Evolutionary conservation across 92 coral and sea anemone genomes (phyloP).

Genomic region (Galaxea fascicularis): DNA sequence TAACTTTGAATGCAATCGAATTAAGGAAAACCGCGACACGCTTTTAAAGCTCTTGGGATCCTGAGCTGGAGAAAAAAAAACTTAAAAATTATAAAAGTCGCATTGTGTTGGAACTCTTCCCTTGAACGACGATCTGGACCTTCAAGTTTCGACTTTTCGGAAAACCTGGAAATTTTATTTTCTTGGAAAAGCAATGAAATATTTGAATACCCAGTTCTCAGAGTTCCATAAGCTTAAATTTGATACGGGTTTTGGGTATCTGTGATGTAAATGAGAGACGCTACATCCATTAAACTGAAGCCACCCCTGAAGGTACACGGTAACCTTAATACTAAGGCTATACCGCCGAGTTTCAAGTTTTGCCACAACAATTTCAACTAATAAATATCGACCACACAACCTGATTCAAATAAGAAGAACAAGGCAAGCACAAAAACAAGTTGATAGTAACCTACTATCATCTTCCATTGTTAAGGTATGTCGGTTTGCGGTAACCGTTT

Average conservation of each 20-base stretch:
- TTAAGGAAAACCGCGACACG: conserved; percentile 12
- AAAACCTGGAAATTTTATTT: background rate
- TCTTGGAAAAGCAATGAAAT: conserved; percentile 18
- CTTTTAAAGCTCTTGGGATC: background rate
- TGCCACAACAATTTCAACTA: too few relatives aligned
- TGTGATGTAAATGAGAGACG: conserved; percentile 5
- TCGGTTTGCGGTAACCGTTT: too few relatives aligned
- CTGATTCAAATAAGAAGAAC: too few relatives aligned
- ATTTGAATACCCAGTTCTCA: conserved; percentile 21
- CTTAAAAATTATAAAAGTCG: background rate
- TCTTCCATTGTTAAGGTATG: too few relatives aligned
- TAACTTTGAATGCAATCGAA: conserved; percentile 28
- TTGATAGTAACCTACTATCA: too few relatives aligned
- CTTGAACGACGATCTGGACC: background rate
- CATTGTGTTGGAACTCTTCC: conserved; percentile 17
- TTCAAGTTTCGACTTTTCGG: conserved; percentile 13
- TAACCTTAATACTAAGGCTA: too few relatives aligned
- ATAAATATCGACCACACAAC: too few relatives aligned
- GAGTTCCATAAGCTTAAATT: conserved; percentile 17
- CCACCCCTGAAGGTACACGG: conserved; percentile 24
- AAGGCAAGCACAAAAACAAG: too few relatives aligned
- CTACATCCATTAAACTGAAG: conserved; percentile 19
- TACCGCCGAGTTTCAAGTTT: too few relatives aligned
- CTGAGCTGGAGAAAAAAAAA: conserved; percentile 17
- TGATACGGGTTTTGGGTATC: conserved; percentile 22